phyloP scores from a whole-genome alignment of 2,113 vertebrate species.

The Neolamprologus kungweensis region DNA sequence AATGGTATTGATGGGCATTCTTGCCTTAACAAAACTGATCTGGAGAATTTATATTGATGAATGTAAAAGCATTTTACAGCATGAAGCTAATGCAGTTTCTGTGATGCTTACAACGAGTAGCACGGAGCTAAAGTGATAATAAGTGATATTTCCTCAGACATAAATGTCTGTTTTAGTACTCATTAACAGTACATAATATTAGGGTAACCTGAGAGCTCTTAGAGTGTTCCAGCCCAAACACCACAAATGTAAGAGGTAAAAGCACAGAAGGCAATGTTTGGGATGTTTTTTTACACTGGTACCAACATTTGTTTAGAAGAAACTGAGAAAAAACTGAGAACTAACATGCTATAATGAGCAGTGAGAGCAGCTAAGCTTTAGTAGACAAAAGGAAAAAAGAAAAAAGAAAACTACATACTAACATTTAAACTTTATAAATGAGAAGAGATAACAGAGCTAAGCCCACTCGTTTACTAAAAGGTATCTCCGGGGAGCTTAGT shows the following conservation, averaged over 20 bases:
- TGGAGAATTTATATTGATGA: constrained; percentile 43
- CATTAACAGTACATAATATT: background rate
- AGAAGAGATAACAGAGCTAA: background rate
- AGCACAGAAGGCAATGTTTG: background rate
- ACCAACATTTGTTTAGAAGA: background rate
- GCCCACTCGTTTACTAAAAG: constrained; percentile 10
- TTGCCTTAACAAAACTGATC: constrained; percentile 57
- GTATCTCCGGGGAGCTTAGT: constrained; percentile 1
- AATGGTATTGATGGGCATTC: constrained; percentile 60
- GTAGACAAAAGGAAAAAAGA: background rate
- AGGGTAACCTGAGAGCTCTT: background rate
- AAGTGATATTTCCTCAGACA: background rate
- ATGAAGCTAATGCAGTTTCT: constrained; percentile 13
- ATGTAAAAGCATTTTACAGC: constrained; percentile 1
- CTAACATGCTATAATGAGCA: background rate
- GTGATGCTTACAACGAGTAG: background rate
- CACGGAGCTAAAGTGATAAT: background rate
- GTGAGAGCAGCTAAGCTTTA: background rate
- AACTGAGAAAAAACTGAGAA: background rate
- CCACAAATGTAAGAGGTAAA: background rate
- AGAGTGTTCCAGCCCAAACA: background rate
- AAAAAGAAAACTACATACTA: background rate
- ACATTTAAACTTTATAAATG: background rate
- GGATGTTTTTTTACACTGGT: background rate
- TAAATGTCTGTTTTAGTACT: background rate